A percentile compares a stretch with the other conserved stretches of the same genome.
Conservation (phyloP, 2,797 vertebrate species). For the Crocodylus rhombifer region DNA sequence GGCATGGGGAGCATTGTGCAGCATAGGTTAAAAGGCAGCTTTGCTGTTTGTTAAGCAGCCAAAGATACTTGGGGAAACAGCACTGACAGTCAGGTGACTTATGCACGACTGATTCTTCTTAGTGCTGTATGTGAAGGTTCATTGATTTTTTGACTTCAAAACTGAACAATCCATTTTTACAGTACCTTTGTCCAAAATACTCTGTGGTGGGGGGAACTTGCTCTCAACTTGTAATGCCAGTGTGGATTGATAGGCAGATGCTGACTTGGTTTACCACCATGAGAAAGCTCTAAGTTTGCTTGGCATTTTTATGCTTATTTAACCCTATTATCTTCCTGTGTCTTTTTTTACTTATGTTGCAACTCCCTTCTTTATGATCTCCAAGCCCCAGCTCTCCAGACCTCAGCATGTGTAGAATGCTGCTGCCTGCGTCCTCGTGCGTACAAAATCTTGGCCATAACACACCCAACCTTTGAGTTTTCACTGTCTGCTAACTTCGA, state of each 20-base stretch:
- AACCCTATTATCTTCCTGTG: constrained; percentile 2
- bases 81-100: neutral
- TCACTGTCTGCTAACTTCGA: neutral
- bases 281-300: constrained; percentile 22
- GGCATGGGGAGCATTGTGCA: constrained; percentile 9
- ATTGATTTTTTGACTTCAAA: neutral
- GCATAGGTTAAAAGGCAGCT: neutral
- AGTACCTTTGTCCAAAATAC: neutral
- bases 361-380: neutral
- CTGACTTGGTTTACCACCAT: neutral
- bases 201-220: neutral
- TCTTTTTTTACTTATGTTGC: constrained; percentile 17
- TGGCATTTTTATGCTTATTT: neutral
- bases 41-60: neutral
- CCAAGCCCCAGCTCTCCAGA: neutral
- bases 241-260: neutral
- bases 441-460: neutral
- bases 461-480: neutral
- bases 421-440: constrained; percentile 20
- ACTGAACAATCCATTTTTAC: neutral
- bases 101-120: neutral
- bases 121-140: neutral
- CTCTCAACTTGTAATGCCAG: neutral
- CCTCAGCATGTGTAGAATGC: constrained; percentile 35
- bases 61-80: neutral